phyloP scores from a whole-genome alignment of 1,140 invertebrate species.

The Bombus soroeensis region DNA sequence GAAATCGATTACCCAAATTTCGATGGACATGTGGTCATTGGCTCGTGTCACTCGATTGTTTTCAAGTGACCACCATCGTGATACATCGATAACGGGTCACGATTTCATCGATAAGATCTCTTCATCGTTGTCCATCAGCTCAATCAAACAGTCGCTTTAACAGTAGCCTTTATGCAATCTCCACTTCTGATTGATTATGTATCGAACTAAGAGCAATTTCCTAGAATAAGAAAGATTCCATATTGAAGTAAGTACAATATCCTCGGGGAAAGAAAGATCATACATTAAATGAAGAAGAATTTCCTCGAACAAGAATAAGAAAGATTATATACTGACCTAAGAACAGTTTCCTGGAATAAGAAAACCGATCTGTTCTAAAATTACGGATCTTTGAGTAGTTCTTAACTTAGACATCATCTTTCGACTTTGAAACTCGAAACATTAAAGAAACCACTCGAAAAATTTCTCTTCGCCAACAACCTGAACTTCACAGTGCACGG shows the following conservation, averaged over 20 bases:
- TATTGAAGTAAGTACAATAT: too few species aligned
- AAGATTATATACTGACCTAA: too few species aligned
- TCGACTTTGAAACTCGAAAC: neutral
- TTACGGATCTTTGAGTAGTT: too few species aligned
- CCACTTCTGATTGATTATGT: neutral
- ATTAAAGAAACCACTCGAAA: neutral
- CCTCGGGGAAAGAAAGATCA: too few species aligned
- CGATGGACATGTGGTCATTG: neutral
- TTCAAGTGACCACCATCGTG: neutral
- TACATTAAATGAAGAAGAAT: too few species aligned
- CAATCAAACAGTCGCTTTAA: neutral
- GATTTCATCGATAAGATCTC: constrained; percentile 3
- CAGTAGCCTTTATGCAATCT: neutral
- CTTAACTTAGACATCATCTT: neutral
- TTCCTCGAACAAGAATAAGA: too few species aligned
- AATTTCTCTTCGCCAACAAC: neutral
- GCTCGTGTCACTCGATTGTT: neutral
- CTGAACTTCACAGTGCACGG: neutral
- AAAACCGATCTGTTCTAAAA: too few species aligned
- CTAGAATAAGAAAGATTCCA: too few species aligned
- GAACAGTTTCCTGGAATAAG: too few species aligned
- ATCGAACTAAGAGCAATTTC: too few species aligned
- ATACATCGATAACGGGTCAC: neutral
- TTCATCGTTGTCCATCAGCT: neutral
- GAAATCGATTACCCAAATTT: neutral